Evolutionary conservation across 2,797 vertebrate species (phyloP).

Genomic region (Sardinella longiceps): DNA sequence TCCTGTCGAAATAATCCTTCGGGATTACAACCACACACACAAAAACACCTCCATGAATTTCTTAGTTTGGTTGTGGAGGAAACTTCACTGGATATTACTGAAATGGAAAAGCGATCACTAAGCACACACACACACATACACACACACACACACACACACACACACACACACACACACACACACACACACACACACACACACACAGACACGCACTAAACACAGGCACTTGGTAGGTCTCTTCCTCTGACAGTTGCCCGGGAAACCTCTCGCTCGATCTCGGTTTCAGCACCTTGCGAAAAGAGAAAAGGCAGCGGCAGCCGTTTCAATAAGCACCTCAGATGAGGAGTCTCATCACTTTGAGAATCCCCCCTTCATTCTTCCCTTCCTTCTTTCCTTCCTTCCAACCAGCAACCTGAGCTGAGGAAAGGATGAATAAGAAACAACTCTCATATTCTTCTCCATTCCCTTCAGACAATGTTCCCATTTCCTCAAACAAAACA

Average conservation of each 20-base stretch:
- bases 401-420: background rate
- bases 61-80: background rate
- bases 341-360: background rate
- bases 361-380: background rate
- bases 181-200: conserved; percentile 36
- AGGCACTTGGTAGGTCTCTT: conserved; percentile 18
- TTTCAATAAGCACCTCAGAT: conserved; percentile 10
- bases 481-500: background rate
- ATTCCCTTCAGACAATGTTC: background rate
- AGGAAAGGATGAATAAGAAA: background rate
- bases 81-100: background rate
- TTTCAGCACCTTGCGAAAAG: conserved; percentile 26
- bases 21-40: background rate
- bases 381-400: background rate
- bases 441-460: background rate
- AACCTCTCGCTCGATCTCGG: conserved; percentile 30
- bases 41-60: background rate
- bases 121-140: background rate
- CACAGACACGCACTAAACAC: conserved; percentile 17
- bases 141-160: background rate
- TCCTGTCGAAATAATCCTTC: background rate
- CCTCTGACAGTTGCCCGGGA: conserved; percentile 39
- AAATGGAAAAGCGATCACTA: background rate
- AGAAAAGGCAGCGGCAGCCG: conserved; percentile 5
- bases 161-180: conserved; percentile 22